Evolutionary conservation across 1,140 invertebrate species (phyloP).

Genomic region (Megalopta genalis): DNA sequence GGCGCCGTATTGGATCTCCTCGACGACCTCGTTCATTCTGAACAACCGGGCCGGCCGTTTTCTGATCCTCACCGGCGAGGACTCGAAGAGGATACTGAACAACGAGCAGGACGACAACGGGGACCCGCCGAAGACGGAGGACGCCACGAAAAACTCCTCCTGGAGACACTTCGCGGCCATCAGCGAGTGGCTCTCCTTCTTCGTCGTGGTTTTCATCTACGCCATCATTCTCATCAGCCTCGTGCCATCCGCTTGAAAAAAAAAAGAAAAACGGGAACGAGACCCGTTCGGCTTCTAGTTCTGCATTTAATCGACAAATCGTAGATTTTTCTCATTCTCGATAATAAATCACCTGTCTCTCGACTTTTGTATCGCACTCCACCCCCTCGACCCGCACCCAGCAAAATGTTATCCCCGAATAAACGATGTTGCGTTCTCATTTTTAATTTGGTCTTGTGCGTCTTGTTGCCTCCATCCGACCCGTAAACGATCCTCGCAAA

Average conservation of each 20-base stretch:
- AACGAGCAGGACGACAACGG: constrained; percentile 54
- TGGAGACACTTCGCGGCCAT: constrained; percentile 70
- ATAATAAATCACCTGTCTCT: constrained; percentile 23
- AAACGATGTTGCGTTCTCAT: constrained; percentile 2
- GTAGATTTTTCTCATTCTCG: constrained; percentile 39
- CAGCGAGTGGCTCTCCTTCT: constrained; percentile 69
- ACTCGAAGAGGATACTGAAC: constrained; percentile 30
- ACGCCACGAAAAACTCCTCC: constrained; percentile 22
- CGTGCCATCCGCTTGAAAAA: constrained; percentile 40
- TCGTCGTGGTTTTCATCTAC: constrained; percentile 61
- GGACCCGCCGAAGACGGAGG: constrained; percentile 24
- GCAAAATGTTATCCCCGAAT: background rate
- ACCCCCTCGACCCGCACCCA: too few relatives aligned
- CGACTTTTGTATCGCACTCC: background rate
- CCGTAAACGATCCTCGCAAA: background rate
- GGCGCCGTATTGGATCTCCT: constrained; percentile 67
- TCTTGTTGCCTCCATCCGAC: background rate
- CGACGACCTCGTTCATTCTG: constrained; percentile 55
- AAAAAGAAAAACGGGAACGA: background rate
- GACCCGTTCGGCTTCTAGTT: background rate
- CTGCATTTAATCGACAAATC: background rate
- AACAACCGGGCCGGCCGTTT: constrained; percentile 65
- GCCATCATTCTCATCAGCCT: constrained; percentile 63
- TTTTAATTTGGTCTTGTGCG: background rate
- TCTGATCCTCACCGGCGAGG: constrained; percentile 53